phyloP scores from a whole-genome alignment of 2,888 invertebrate species.

The Punctoribates punctum region DNA sequence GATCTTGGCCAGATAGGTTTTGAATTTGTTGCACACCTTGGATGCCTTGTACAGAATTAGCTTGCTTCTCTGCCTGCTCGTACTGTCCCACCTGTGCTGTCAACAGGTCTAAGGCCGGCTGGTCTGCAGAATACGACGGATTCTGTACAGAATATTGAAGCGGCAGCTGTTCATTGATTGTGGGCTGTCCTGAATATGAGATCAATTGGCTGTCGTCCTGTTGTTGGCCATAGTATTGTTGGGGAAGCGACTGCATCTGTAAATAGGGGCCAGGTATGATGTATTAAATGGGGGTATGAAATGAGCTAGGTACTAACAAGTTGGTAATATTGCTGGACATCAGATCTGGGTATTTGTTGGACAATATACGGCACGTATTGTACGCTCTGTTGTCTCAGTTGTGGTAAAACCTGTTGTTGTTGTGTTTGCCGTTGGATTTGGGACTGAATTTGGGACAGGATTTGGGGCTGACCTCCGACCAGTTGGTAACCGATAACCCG shows the following conservation, averaged over 20 bases:
- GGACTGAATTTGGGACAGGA: not conserved
- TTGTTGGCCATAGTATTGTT: not conserved
- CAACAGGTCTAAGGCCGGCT: not conserved
- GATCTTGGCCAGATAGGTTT: too few relatives aligned
- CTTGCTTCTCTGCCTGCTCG: not conserved
- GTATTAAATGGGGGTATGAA: not conserved
- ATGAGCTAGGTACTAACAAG: not conserved
- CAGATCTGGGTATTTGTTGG: not conserved
- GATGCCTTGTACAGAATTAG: not conserved
- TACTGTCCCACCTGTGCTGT: not conserved
- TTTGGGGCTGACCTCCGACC: not conserved
- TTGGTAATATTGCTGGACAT: slow-evolving; percentile 6
- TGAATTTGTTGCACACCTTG: slow-evolving; percentile 1
- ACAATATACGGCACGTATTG: not conserved
- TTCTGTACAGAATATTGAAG: too few relatives aligned
- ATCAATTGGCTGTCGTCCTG: not conserved
- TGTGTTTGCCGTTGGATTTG: not conserved
- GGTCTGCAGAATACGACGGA: not conserved
- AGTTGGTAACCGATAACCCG: not conserved
- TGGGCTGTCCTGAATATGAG: too few relatives aligned
- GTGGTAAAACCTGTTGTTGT: not conserved
- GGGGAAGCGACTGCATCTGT: not conserved
- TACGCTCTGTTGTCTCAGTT: not conserved
- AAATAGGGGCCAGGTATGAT: not conserved
- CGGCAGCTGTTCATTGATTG: too few relatives aligned